Evolutionary conservation across 1,140 invertebrate genomes (phyloP), one percentile per base, ranked within the genome.

Genomic region (Spodoptera frugiperda): DNA sequence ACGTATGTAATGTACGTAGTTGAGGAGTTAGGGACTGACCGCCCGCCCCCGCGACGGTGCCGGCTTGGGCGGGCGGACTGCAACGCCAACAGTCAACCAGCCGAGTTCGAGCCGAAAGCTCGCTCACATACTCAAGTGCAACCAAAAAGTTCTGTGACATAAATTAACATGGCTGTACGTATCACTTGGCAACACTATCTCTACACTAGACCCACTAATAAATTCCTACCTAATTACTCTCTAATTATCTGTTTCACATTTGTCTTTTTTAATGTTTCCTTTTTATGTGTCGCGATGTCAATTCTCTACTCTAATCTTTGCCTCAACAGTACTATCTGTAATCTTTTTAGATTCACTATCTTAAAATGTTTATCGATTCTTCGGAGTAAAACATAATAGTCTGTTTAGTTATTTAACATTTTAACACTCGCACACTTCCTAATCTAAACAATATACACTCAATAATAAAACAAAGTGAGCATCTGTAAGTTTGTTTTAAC

Each of bases 101-200:
- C 81, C 81, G 89, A 89, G 86, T 86, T 73, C 84, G 87, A 54
- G 78, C 85, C 79, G 89, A 84, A 87, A 85, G 88, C 87, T 85
- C 81, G 91, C 83, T 75, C 77, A 76, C 14, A 75, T 79, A 84
- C 85, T 81, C 74, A 59, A 44, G n/a, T 44, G 33, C 33, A 63
- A 3, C 12, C 14, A 44, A 80, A 84, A 80, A 82, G 77, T 86
- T 87, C 72, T 51, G 82, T 82, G 76, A 84, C 75, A 77, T 78
- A 44, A 11, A 39, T 15, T 67, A 76, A 88, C 71, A 93, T 93
- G 91, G 83, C 91, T 85, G 91, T 93, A 92, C 88, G 90, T 79
- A 83, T 61, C 44, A 46, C 55, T 21, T 48, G 15, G 51, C 21
- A 70, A 33, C 44, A 48, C 14, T 25, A 48, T 51, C 49, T 51